These are phyloP conservation scores for Lophius piscatorius DNA, from an alignment of 2,113 vertebrate species.

Conservation along the genomic window DNA sequence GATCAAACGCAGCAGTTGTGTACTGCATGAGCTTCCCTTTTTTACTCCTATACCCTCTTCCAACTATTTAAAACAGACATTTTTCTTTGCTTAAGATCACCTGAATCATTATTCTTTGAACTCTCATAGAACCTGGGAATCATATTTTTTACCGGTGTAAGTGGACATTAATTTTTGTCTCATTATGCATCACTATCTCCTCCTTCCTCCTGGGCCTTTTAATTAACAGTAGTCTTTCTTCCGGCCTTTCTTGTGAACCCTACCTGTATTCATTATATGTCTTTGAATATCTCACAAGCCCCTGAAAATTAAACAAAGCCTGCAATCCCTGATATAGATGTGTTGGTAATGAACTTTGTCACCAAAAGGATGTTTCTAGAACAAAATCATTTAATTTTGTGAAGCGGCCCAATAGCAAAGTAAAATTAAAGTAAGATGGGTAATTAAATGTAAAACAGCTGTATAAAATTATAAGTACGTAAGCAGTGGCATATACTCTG, in stretches of 20 bases:
- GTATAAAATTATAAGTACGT: not conserved
- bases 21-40: not conserved
- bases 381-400: too few species aligned
- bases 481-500: not conserved
- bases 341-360: constrained; percentile 3
- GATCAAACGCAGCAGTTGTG: constrained; percentile 6
- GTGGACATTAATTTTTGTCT: constrained; percentile 48
- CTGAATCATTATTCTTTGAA: constrained; percentile 27
- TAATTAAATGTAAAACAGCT: not conserved
- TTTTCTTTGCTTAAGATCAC: constrained; percentile 12
- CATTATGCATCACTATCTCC: constrained; percentile 35
- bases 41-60: not conserved
- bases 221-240: constrained; percentile 24
- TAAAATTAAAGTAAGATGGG: not conserved
- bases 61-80: constrained; percentile 25
- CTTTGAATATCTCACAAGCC: constrained; percentile 9
- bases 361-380: not conserved
- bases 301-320: not conserved
- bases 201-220: constrained; percentile 25
- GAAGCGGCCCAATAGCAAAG: too few species aligned
- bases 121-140: constrained; percentile 1
- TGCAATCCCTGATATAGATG: constrained; percentile 9
- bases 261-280: constrained; percentile 10
- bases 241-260: not conserved
- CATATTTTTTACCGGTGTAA: constrained; percentile 7